Conservation (phyloP, 2,888 invertebrate species). For the Dascillus cervinus region DNA sequence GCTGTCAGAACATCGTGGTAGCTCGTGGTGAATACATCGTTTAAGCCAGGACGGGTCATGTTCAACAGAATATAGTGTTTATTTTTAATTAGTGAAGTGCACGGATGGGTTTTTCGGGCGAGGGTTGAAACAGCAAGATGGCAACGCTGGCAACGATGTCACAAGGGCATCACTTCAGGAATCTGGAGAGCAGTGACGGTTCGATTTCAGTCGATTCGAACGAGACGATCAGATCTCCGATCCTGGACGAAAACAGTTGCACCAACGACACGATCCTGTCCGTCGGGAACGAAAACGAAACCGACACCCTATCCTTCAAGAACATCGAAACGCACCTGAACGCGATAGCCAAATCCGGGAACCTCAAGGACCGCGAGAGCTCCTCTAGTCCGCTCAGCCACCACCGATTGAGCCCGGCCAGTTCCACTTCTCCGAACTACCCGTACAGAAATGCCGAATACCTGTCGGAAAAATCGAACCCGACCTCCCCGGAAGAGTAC, state of each 20-base stretch:
- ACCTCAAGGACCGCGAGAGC: constrained; percentile 41
- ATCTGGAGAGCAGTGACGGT: constrained; percentile 33
- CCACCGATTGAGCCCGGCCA: constrained; percentile 34
- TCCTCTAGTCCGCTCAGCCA: constrained; percentile 24
- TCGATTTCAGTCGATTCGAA: constrained; percentile 37
- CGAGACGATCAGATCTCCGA: constrained; percentile 32
- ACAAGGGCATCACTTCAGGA: constrained; percentile 31
- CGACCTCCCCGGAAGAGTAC: constrained; percentile 24
- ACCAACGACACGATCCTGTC: constrained; percentile 75
- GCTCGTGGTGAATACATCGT: constrained; percentile 36
- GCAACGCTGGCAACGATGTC: constrained; percentile 23
- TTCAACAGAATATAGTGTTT: no score
- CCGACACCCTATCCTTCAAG: constrained; percentile 49
- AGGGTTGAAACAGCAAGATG: constrained; percentile 11
- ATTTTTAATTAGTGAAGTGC: constrained; percentile 8
- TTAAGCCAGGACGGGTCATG: no score
- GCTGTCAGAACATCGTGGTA: constrained; percentile 36
- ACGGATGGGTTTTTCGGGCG: no score
- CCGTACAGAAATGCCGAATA: constrained; percentile 23
- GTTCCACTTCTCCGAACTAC: constrained; percentile 27
- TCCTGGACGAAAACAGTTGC: constrained; percentile 55
- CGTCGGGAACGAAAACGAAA: constrained; percentile 68
- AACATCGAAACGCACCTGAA: constrained; percentile 62
- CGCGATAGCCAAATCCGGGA: constrained; percentile 58
- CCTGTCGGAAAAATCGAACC: constrained; percentile 24